Conservation (phyloP, 2,888 invertebrate species). For the Ctena decussata region DNA sequence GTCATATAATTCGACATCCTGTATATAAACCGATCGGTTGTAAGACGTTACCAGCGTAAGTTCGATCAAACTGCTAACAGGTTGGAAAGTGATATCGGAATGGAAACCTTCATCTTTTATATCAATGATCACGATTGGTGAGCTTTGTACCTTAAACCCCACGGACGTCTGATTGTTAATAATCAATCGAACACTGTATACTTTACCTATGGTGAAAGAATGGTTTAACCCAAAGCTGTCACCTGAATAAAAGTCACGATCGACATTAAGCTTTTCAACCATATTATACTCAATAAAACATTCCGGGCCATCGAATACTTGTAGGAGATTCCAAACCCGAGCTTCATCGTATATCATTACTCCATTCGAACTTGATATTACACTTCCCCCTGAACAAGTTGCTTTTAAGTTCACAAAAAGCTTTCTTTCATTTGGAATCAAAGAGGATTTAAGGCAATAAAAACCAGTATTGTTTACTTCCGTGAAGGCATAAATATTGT, state of each 20-base stretch:
- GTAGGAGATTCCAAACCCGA: background rate
- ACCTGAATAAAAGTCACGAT: background rate
- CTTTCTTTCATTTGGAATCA: background rate
- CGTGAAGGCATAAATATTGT: constrained; percentile 23
- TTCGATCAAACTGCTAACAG: background rate
- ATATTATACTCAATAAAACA: background rate
- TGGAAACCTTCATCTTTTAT: background rate
- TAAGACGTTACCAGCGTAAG: background rate
- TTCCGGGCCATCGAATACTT: background rate
- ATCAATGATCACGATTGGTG: background rate
- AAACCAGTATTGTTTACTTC: background rate
- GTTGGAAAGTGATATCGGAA: background rate
- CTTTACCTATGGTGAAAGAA: background rate
- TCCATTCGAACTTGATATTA: constrained; percentile 21
- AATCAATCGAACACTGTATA: background rate
- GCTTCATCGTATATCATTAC: background rate
- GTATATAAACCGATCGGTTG: background rate
- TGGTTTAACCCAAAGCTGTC: background rate
- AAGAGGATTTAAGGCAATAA: constrained; percentile 10
- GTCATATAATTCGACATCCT: background rate
- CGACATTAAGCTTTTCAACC: background rate
- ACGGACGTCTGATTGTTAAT: background rate
- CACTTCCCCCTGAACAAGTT: constrained; percentile 36
- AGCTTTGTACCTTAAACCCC: too few relatives aligned
- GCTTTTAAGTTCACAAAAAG: constrained; percentile 34